Percentiles rank a stretch among this genome's conserved stretches.
Evolutionary conservation across 1,140 invertebrate genomes (phyloP).

Genomic region (Sitophilus oryzae): DNA sequence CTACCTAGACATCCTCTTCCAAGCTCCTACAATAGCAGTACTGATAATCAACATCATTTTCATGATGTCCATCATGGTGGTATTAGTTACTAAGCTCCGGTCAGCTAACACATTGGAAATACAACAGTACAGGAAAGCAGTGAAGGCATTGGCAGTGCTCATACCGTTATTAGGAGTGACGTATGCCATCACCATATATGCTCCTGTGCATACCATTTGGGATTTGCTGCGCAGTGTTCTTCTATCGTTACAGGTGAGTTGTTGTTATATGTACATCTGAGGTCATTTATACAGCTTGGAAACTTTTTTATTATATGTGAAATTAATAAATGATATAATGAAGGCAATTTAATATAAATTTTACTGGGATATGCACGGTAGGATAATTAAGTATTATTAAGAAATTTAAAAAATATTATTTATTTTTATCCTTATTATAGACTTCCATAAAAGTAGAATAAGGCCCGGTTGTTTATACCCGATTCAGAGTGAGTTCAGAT

Average conservation of each 20-base stretch:
- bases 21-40: conserved; percentile 65
- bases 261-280: too few species aligned
- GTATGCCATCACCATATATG: conserved; percentile 73
- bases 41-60: conserved; percentile 80
- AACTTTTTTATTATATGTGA: too few species aligned
- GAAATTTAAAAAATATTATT: too few species aligned
- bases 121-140: conserved; percentile 82
- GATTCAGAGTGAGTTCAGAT: too few species aligned
- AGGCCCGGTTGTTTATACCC: too few species aligned
- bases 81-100: conserved; percentile 84
- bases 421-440: too few species aligned
- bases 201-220: conserved; percentile 56
- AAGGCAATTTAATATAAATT: too few species aligned
- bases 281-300: too few species aligned
- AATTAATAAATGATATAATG: too few species aligned
- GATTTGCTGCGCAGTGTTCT: conserved; percentile 65
- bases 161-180: conserved; percentile 86
- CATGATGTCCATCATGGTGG: conserved; percentile 88
- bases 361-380: too few species aligned
- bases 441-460: too few species aligned
- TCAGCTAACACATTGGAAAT: conserved; percentile 81
- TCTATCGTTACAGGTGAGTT: conserved; percentile 71
- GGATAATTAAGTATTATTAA: too few species aligned
- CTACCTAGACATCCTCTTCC: conserved; percentile 74
- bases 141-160: conserved; percentile 79